phyloP scores from a whole-genome alignment of 2,797 vertebrate genomes.

The Malacoraja senta region DNA sequence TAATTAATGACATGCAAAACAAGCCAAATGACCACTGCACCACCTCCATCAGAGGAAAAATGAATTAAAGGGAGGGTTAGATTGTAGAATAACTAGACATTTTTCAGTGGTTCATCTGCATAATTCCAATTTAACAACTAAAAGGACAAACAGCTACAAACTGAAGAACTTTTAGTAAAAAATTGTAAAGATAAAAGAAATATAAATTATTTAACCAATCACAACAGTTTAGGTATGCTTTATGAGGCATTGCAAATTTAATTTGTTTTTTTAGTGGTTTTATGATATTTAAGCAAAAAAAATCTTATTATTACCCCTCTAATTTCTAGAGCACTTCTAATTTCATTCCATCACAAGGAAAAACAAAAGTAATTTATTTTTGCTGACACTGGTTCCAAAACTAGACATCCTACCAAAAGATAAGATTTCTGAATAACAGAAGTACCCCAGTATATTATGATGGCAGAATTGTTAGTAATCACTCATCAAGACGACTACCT shows the following conservation, averaged over 20 bases:
- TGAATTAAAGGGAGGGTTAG: neutral
- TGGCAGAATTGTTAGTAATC: neutral
- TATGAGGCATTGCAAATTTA: neutral
- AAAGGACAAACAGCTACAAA: neutral
- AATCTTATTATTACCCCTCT: neutral
- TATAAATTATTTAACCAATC: neutral
- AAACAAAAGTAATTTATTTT: neutral
- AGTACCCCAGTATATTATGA: neutral
- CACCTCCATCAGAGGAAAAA: too few species aligned
- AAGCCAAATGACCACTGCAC: too few species aligned
- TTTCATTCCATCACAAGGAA: slow-evolving; percentile 56
- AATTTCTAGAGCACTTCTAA: slow-evolving; percentile 66
- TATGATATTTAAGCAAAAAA: neutral
- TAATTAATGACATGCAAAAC: too few species aligned
- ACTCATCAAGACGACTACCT: neutral
- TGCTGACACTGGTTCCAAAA: neutral
- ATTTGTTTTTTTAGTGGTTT: neutral
- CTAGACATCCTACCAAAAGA: neutral
- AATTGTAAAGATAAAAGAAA: neutral
- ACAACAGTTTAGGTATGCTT: neutral
- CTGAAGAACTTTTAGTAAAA: neutral
- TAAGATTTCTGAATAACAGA: neutral
- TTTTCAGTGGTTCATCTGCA: neutral
- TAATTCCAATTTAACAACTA: neutral
- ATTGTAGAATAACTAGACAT: neutral